These are phyloP conservation scores for Coptodon bakossiorum DNA, from an alignment of 2,113 vertebrate species.

Conservation along the genomic window DNA sequence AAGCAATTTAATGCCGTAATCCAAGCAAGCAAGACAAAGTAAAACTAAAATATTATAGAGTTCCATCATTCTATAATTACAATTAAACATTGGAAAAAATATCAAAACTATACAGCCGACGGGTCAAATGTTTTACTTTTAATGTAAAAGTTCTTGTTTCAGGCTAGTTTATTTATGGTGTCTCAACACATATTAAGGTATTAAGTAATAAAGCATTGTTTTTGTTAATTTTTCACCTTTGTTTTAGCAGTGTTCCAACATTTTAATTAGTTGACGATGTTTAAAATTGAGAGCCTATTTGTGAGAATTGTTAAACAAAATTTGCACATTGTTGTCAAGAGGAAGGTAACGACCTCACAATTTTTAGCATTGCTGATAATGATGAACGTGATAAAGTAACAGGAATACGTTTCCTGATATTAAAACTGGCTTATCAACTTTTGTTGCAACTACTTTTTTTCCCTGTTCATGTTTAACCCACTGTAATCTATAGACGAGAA, in stretches of 20 bases:
- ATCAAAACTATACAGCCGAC: not conserved
- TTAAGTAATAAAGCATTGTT: not conserved
- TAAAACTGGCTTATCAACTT: not conserved
- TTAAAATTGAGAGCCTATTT: not conserved
- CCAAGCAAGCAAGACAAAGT: not conserved
- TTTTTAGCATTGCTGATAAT: not conserved
- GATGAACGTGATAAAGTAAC: not conserved
- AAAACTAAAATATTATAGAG: not conserved
- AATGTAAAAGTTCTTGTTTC: not conserved
- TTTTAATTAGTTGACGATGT: not conserved
- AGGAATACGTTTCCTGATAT: not conserved
- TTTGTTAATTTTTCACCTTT: not conserved
- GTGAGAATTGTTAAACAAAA: not conserved
- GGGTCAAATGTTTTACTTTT: not conserved
- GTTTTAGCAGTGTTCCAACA: not conserved
- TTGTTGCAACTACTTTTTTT: not conserved
- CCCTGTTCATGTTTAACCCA: not conserved
- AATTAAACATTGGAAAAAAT: not conserved
- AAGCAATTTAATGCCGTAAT: not conserved
- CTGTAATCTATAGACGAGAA: not conserved
- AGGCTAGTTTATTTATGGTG: not conserved
- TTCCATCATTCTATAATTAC: not conserved
- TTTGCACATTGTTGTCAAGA: not conserved
- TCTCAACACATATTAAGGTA: not conserved
- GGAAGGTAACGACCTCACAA: not conserved